Conservation (phyloP, 2,797 vertebrate genomes). For the Bovichtus diacanthus region DNA sequence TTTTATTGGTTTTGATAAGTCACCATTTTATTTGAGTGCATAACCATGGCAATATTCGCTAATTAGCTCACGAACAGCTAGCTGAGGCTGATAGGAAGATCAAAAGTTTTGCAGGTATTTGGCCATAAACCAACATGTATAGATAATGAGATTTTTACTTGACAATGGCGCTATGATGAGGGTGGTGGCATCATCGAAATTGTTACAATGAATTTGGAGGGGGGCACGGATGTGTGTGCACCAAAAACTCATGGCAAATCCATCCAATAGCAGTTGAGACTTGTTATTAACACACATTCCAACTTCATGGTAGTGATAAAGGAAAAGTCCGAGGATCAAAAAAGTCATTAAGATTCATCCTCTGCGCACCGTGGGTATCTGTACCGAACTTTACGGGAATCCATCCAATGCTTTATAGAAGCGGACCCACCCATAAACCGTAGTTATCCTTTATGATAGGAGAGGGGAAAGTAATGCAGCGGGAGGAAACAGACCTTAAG, state of each 20-base stretch:
- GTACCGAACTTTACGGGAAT: background rate
- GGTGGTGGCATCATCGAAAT: too few species aligned
- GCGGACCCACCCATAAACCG: background rate
- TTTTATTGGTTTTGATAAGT: background rate
- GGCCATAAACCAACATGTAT: background rate
- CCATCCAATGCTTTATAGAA: too few species aligned
- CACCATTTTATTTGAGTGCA: background rate
- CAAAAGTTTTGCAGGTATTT: background rate
- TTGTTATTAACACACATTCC: background rate
- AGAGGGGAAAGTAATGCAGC: slow-evolving; percentile 23
- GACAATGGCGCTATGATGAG: too few species aligned
- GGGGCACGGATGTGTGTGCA: background rate
- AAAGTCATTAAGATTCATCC: background rate
- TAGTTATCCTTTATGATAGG: slow-evolving; percentile 2
- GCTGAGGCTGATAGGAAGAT: background rate
- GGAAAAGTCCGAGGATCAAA: background rate
- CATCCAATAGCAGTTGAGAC: background rate
- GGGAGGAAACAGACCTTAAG: background rate
- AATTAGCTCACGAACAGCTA: background rate
- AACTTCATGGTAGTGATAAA: background rate
- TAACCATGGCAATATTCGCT: too few species aligned
- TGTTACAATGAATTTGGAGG: background rate
- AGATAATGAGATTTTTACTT: too few species aligned
- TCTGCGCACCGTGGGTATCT: background rate
- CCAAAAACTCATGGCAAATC: background rate